phyloP scores from a whole-genome alignment of 2,797 vertebrate species.

The Sebastes hopkinsi region DNA sequence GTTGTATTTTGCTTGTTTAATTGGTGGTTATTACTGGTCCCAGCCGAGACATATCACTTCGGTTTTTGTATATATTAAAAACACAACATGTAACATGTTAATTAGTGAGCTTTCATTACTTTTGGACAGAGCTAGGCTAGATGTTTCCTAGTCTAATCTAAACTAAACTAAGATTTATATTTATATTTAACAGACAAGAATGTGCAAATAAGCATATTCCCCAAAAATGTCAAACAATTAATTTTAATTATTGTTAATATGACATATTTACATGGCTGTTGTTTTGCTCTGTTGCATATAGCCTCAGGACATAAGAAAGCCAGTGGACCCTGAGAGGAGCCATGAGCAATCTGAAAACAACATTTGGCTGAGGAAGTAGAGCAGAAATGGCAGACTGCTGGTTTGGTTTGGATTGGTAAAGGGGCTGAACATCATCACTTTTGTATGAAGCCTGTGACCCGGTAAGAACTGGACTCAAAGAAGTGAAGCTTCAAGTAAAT shows the following conservation, averaged over 20 bases:
- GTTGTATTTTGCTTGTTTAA: not conserved
- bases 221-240: not conserved
- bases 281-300: conserved; percentile 16
- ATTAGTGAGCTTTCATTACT: not conserved
- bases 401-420: conserved; percentile 34
- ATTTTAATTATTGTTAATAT: not conserved
- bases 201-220: not conserved
- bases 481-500: conserved; percentile 33
- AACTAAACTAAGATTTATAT: not conserved
- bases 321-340: conserved; percentile 47
- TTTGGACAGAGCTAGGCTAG: not conserved
- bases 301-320: conserved; percentile 33
- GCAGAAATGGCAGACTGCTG: conserved; percentile 63
- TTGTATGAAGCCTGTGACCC: conserved; percentile 49
- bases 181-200: not conserved
- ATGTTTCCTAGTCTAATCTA: not conserved
- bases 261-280: conserved; percentile 5
- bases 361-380: conserved; percentile 65
- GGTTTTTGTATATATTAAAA: not conserved
- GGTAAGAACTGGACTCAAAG: not conserved
- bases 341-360: conserved; percentile 22
- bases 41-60: not conserved
- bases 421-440: conserved; percentile 10
- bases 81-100: not conserved
- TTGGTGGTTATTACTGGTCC: not conserved